These are phyloP conservation scores for Campodea augens DNA, from an alignment of 1,140 invertebrate species.

Conservation along the genomic window DNA sequence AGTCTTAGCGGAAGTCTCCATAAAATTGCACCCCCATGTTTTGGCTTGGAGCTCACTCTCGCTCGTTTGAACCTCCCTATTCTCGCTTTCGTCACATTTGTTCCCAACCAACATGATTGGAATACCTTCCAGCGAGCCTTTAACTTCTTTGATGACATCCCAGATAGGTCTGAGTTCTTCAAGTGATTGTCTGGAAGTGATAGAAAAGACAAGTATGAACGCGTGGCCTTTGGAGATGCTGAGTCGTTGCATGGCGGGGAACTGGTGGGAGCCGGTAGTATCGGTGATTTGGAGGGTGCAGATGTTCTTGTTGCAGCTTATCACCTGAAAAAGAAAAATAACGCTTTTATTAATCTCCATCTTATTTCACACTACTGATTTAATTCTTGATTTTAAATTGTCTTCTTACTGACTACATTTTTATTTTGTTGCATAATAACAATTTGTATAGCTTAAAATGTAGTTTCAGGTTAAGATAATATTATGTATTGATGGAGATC, in stretches of 20 bases:
- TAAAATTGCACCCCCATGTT: slow-evolving; percentile 84
- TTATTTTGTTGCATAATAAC: too few relatives aligned
- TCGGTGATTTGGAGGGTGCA: slow-evolving; percentile 99
- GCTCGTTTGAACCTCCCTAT: slow-evolving; percentile 46
- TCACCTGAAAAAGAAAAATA: too few relatives aligned
- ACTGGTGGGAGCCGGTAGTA: slow-evolving; percentile 96
- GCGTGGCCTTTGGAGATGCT: slow-evolving; percentile 95
- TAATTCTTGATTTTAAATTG: too few relatives aligned
- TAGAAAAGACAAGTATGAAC: slow-evolving; percentile 83
- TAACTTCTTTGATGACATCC: slow-evolving; percentile 57
- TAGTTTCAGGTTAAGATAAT: too few relatives aligned
- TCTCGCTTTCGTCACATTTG: slow-evolving; percentile 84
- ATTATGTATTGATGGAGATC: too few relatives aligned
- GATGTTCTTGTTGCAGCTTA: slow-evolving; percentile 98
- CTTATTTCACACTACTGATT: too few relatives aligned
- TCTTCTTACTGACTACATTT: too few relatives aligned
- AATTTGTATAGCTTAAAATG: too few relatives aligned
- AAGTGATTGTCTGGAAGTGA: slow-evolving; percentile 81
- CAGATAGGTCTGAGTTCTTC: slow-evolving; percentile 94
- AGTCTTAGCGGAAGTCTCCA: slow-evolving; percentile 98
- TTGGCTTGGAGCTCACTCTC: slow-evolving; percentile 75
- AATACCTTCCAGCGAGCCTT: slow-evolving; percentile 57
- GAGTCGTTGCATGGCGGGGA: slow-evolving; percentile 97
- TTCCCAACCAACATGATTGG: slow-evolving; percentile 91
- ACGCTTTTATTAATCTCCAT: too few relatives aligned